phyloP scores from a whole-genome alignment of 2,113 vertebrate species.

The Scomber scombrus region DNA sequence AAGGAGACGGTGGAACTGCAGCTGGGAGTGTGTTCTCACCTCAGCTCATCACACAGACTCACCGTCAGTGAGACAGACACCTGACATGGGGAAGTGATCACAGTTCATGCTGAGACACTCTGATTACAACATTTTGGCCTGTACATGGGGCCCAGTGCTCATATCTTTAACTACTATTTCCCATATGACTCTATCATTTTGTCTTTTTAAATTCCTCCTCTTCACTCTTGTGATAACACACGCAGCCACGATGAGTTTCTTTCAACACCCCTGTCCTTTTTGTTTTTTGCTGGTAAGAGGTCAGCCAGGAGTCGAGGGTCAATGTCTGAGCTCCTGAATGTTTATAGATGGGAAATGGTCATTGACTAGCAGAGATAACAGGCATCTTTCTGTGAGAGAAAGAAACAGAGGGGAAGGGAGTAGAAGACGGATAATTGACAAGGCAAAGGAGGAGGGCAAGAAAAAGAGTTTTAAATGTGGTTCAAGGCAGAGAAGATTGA shows the following conservation, averaged over 20 bases:
- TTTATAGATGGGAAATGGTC: slow-evolving; percentile 67
- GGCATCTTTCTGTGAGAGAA: slow-evolving; percentile 22
- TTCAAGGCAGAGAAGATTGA: slow-evolving; percentile 85
- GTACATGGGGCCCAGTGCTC: background rate
- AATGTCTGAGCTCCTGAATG: slow-evolving; percentile 66
- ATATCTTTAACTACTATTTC: background rate
- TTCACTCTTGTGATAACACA: slow-evolving; percentile 47
- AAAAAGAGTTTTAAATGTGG: slow-evolving; percentile 59
- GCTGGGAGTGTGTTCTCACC: slow-evolving; percentile 42
- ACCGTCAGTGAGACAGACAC: background rate
- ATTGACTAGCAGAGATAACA: slow-evolving; percentile 68
- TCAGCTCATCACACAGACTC: slow-evolving; percentile 6
- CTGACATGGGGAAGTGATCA: slow-evolving; percentile 7
- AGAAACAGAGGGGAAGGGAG: slow-evolving; percentile 33
- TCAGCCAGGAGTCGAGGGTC: slow-evolving; percentile 66
- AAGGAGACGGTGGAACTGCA: slow-evolving; percentile 35
- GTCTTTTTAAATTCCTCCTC: background rate
- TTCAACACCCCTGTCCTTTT: slow-evolving; percentile 26
- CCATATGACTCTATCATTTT: background rate
- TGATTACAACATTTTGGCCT: background rate
- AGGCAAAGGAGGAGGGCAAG: slow-evolving; percentile 37
- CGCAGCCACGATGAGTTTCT: slow-evolving; percentile 41
- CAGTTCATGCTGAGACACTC: slow-evolving; percentile 1
- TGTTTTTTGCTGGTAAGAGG: slow-evolving; percentile 40
- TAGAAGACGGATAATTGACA: slow-evolving; percentile 64